Percentiles rank a stretch among this genome's conserved stretches.
These are phyloP conservation scores for Azorinus chamasolen DNA, from an alignment of 2,888 invertebrate species.

Conservation along the genomic window DNA sequence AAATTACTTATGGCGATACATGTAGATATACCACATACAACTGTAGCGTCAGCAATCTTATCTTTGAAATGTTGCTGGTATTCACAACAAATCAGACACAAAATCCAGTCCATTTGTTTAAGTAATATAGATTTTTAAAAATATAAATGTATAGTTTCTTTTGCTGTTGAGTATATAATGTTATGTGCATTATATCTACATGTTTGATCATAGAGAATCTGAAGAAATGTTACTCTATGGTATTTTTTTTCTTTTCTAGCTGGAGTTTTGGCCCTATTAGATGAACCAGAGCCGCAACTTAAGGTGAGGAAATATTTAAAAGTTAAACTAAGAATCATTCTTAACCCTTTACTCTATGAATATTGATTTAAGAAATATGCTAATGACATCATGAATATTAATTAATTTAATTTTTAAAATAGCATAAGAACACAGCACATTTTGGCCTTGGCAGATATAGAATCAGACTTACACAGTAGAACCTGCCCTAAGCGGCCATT, in stretches of 20 bases:
- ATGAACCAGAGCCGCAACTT: constrained; percentile 97
- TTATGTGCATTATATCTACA: not conserved
- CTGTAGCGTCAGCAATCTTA: too few relatives aligned
- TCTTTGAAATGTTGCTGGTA: not conserved
- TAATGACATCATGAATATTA: too few relatives aligned
- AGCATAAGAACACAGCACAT: too few relatives aligned
- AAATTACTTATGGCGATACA: too few relatives aligned
- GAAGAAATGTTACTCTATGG: not conserved
- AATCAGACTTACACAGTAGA: too few relatives aligned
- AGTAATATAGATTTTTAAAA: not conserved
- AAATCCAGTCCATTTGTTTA: not conserved
- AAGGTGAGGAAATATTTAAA: constrained; percentile 88
- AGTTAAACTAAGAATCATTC: not conserved
- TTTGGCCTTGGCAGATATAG: too few relatives aligned
- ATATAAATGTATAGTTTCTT: too few relatives aligned
- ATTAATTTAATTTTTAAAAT: too few relatives aligned
- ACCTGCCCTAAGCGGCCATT: too few relatives aligned
- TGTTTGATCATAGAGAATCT: not conserved
- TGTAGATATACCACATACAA: too few relatives aligned
- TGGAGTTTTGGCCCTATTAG: constrained; percentile 97
- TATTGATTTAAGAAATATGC: too few relatives aligned
- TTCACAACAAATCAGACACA: not conserved
- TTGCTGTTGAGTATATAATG: not conserved
- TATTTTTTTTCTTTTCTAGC: constrained; percentile 87
- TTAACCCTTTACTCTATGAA: too few relatives aligned